These are phyloP conservation scores for Apostichopus leukothele DNA, from an alignment of 53 echinoderm and acorn worm species.

Conservation along the genomic window DNA sequence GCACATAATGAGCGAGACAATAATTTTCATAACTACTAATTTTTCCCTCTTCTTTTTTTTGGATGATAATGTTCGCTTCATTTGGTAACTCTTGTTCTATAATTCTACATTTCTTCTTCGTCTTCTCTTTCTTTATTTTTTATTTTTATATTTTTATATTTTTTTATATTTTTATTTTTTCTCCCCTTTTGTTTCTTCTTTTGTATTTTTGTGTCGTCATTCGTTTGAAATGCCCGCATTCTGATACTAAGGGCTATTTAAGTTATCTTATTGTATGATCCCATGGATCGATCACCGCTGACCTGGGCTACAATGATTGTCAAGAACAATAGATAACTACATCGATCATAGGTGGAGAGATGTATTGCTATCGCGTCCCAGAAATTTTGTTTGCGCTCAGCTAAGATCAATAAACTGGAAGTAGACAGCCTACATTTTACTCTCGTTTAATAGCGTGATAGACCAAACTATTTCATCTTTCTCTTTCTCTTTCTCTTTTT, in stretches of 20 bases:
- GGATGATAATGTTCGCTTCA: not conserved
- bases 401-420: constrained; percentile 25
- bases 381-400: not conserved
- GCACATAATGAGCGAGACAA: too few relatives aligned
- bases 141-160: not conserved
- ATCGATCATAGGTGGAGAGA: constrained; percentile 27
- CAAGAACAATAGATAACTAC: not conserved
- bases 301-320: constrained; percentile 42
- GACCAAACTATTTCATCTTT: not conserved
- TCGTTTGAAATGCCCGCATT: not conserved
- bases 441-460: not conserved
- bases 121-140: not conserved
- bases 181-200: not conserved
- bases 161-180: not conserved
- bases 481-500: too few relatives aligned
- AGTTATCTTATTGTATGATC: constrained; percentile 11
- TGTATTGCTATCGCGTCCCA: constrained; percentile 26
- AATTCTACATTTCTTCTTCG: not conserved
- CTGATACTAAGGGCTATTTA: not conserved
- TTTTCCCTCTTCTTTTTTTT: not conserved
- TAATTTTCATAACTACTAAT: too few relatives aligned
- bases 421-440: constrained; percentile 24
- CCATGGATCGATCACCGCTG: constrained; percentile 9
- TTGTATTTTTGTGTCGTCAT: not conserved
- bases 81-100: not conserved